Percentiles rank a stretch among this genome's conserved stretches.
Evolutionary conservation across 2,797 vertebrate species (phyloP).

Genomic region (Rhodeus uyekii): DNA sequence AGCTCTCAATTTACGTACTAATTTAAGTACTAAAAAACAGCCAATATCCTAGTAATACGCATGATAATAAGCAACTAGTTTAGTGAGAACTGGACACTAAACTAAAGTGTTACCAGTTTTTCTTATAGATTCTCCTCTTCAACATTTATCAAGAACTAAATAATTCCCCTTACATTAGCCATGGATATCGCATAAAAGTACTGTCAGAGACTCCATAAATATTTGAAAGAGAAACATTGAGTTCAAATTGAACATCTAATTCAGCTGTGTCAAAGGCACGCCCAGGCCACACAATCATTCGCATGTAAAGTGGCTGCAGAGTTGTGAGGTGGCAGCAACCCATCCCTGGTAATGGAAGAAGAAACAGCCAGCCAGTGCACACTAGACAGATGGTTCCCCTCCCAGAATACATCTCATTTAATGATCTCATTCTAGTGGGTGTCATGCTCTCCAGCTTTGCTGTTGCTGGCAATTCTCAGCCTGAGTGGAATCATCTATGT

Average conservation of each 20-base stretch:
- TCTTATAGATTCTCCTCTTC: neutral
- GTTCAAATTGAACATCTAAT: neutral
- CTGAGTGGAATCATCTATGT: constrained; percentile 42
- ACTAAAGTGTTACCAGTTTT: too few species aligned
- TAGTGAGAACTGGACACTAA: too few species aligned
- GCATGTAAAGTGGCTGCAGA: constrained; percentile 26
- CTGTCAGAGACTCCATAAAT: neutral
- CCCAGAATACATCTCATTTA: constrained; percentile 52
- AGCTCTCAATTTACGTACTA: too few species aligned
- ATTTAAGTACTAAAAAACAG: too few species aligned
- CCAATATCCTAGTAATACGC: too few species aligned
- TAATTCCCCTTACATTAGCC: neutral
- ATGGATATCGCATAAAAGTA: neutral
- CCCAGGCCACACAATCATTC: neutral
- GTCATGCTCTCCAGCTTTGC: constrained; percentile 43
- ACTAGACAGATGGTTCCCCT: constrained; percentile 50
- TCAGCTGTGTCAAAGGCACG: neutral
- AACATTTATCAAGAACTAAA: neutral
- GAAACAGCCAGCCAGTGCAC: constrained; percentile 31
- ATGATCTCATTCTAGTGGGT: constrained; percentile 52
- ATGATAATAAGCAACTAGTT: too few species aligned
- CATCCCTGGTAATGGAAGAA: constrained; percentile 37
- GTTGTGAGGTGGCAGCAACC: constrained; percentile 31
- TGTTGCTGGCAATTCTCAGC: constrained; percentile 46
- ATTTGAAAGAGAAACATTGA: constrained; percentile 2